Evolutionary conservation across 2,888 invertebrate species (phyloP), one percentile per base, ranked within the genome.

Genomic region (Hoplodrina blanda): DNA sequence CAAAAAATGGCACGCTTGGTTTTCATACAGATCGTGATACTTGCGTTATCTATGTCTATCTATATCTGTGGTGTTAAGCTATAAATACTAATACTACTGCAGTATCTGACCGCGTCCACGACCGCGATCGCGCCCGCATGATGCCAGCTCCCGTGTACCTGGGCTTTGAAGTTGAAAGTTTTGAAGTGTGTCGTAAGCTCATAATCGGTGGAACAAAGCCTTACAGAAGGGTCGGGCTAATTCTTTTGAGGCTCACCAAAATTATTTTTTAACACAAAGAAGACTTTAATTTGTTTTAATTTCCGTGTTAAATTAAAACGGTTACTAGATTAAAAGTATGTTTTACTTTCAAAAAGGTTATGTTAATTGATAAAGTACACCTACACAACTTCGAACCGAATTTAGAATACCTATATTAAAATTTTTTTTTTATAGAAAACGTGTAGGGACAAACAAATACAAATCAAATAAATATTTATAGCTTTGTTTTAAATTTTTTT

Each of bases 231-330:
- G 52, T 15, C 20, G 17, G 19, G 41, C 11, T 13, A 37, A 62
- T 50, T 68, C 62, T 63, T 52, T 59, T 69, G 62, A 53, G 54
- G 20, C 53, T 52, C 52, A 62, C 54, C 49, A 37, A 60, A 69
- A 69, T 69, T 69, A 69, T 60, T 64, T 69, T 60, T 30, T 25
- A 60, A 41, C n/a, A 59, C 53, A 53, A 53, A 54, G 52, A 44
- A 15, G 8, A 15, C 20, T 63, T 15, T 53, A n/a, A 59, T 46
- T 54, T 46, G 19, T 52, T 44, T 25, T 37, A 20, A 61, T 52
- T 52, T 52, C 7, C 15, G 13, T 41, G 17, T 52, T 30, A 11
- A 50, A 25, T 41, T 17, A 57, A 46, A 64, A 49, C 17, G 13
- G 25, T 10, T 46, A 15, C 7, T 41, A 20, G n/a, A 13, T 11